Conservation (phyloP, 2,888 invertebrate genomes). For the Agrochola circellaris region DNA sequence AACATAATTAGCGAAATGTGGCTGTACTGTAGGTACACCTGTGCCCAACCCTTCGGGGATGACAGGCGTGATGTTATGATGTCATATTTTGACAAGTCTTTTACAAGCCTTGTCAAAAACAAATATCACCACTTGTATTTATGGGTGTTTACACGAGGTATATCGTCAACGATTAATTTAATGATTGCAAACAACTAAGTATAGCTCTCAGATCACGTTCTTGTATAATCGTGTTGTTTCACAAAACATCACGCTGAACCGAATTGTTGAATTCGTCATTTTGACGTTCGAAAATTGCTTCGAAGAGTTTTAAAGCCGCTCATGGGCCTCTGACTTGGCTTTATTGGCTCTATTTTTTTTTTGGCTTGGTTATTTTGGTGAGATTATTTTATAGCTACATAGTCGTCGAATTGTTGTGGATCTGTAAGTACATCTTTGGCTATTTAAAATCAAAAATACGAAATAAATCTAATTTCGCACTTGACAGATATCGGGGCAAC, state of each 20-base stretch:
- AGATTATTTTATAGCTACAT: neutral
- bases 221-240: conserved; percentile 46
- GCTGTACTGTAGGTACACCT: too few relatives aligned
- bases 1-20: too few relatives aligned
- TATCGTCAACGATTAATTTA: conserved; percentile 12
- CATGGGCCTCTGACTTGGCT: too few relatives aligned
- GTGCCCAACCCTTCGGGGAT: too few relatives aligned
- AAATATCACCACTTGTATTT: neutral
- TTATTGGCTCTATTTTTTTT: too few relatives aligned
- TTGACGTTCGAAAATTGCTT: too few relatives aligned
- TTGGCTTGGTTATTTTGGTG: neutral
- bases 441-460: neutral
- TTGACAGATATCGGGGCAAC: conserved; percentile 1
- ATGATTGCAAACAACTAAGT: neutral
- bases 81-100: too few relatives aligned
- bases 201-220: conserved; percentile 45
- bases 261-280: too few relatives aligned
- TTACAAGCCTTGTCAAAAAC: neutral
- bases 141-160: neutral
- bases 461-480: neutral
- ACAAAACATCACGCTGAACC: conserved; percentile 47
- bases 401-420: neutral
- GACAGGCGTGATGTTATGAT: too few relatives aligned
- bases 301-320: too few relatives aligned
- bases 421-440: neutral